Percentiles rank a stretch among this genome's conserved stretches.
These are phyloP conservation scores for Achlya flavicornis DNA, from an alignment of 2,888 invertebrate genomes.

Conservation along the genomic window DNA sequence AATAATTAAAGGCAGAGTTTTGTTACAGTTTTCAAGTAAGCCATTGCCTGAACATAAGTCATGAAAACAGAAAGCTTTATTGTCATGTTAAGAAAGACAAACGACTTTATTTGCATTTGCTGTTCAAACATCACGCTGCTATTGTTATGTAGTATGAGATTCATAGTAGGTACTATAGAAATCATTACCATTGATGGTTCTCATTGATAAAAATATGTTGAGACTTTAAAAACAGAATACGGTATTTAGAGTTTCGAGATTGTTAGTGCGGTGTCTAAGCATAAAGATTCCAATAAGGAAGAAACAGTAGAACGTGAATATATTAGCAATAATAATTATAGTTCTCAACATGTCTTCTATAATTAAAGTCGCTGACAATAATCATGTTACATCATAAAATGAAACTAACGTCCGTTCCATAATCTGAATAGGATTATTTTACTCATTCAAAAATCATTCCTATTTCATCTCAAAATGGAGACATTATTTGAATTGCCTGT, in stretches of 20 bases:
- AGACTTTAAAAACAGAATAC: neutral
- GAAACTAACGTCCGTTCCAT: too few species aligned
- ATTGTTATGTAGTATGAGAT: neutral
- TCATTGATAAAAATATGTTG: neutral
- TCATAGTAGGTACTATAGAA: slow-evolving; percentile 1
- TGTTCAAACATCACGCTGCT: neutral
- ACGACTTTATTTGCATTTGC: neutral
- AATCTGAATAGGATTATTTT: too few species aligned
- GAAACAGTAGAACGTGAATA: neutral
- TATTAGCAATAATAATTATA: too few species aligned
- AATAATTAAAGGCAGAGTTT: neutral
- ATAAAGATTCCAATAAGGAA: neutral
- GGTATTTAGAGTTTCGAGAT: neutral
- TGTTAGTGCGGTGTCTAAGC: neutral
- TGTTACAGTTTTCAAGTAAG: neutral
- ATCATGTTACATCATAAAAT: too few species aligned
- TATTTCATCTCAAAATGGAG: neutral
- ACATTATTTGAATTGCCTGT: neutral
- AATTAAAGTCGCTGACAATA: too few species aligned
- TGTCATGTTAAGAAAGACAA: neutral
- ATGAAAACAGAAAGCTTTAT: neutral
- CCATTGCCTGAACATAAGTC: neutral
- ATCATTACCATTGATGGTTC: neutral
- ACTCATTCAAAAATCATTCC: too few species aligned
- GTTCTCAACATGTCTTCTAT: too few species aligned